Conservation (phyloP, 2,888 invertebrate species). For the Torymus auratus region DNA sequence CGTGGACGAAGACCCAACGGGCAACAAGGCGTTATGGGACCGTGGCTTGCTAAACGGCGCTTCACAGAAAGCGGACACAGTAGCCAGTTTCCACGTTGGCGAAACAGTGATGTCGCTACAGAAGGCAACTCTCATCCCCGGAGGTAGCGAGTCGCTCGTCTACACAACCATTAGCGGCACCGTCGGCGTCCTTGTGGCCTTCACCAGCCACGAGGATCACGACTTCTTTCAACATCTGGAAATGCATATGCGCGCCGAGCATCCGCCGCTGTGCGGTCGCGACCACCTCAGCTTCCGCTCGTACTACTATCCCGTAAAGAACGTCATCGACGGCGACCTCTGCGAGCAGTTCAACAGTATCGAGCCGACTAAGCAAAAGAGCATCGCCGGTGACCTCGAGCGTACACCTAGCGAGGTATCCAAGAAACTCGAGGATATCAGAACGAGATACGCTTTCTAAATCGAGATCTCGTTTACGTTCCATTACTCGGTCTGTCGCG, state of each 20-base stretch:
- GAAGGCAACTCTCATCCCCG: conserved; percentile 96
- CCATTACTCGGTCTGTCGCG: not conserved
- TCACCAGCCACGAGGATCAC: conserved; percentile 97
- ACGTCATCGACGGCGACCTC: conserved; percentile 98
- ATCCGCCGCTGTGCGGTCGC: conserved; percentile 96
- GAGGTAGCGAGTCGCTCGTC: conserved; percentile 96
- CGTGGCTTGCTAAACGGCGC: conserved; percentile 95
- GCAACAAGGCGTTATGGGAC: conserved; percentile 98
- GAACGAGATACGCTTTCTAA: conserved; percentile 99
- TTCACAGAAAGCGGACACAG: conserved; percentile 96
- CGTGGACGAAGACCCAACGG: conserved; percentile 99
- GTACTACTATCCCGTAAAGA: conserved; percentile 98
- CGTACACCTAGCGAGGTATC: conserved; percentile 97
- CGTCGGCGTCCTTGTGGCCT: conserved; percentile 94
- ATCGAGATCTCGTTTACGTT: too few species aligned
- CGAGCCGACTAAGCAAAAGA: conserved; percentile 95
- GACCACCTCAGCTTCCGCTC: conserved; percentile 98
- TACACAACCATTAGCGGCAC: conserved; percentile 97
- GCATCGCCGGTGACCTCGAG: conserved; percentile 95
- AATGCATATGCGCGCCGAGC: conserved; percentile 99
- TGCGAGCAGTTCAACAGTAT: conserved; percentile 99
- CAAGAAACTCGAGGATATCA: conserved; percentile 98
- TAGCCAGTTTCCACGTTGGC: conserved; percentile 96
- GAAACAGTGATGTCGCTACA: conserved; percentile 97
- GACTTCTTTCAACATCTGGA: conserved; percentile 99